Percentiles rank a stretch among this genome's conserved stretches.
These are phyloP conservation scores for Athrips mouffetella DNA, from an alignment of 2,888 invertebrate genomes.

Conservation along the genomic window DNA sequence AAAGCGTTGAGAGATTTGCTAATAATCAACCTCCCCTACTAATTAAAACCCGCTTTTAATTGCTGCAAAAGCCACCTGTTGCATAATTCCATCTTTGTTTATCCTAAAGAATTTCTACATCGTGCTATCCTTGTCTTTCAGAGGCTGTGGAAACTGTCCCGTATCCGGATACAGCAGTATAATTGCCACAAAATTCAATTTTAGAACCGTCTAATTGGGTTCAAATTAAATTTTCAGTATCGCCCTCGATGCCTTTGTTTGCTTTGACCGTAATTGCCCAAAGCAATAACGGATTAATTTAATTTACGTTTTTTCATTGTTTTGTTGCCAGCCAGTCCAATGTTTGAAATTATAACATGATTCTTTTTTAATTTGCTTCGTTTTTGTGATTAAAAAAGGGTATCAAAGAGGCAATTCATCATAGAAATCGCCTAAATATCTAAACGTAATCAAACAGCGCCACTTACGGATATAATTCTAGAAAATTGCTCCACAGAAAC, in stretches of 20 bases:
- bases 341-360: slow-evolving; percentile 25
- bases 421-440: slow-evolving; percentile 47
- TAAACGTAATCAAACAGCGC: slow-evolving; percentile 54
- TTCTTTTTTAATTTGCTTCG: slow-evolving; percentile 22
- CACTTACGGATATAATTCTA: slow-evolving; percentile 64
- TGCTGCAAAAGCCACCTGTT: slow-evolving; percentile 75
- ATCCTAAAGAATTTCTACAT: slow-evolving; percentile 23
- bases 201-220: slow-evolving; percentile 64
- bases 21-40: slow-evolving; percentile 74
- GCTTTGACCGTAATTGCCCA: slow-evolving; percentile 58
- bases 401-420: slow-evolving; percentile 51
- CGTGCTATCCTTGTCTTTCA: slow-evolving; percentile 38
- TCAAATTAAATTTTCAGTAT: slow-evolving; percentile 70
- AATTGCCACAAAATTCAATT: slow-evolving; percentile 73
- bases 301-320: slow-evolving; percentile 46
- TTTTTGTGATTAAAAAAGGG: slow-evolving; percentile 13
- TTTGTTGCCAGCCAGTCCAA: slow-evolving; percentile 21
- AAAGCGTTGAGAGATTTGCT: slow-evolving; percentile 64
- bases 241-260: slow-evolving; percentile 59
- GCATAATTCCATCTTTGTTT: slow-evolving; percentile 40
- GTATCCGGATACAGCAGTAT: slow-evolving; percentile 70
- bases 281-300: slow-evolving; percentile 62
- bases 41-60: slow-evolving; percentile 77
- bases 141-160: slow-evolving; percentile 66
- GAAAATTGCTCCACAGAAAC: slow-evolving; percentile 61